Evolutionary conservation across 2,888 invertebrate species (phyloP).

Genomic region (Pyrochroa serraticornis): DNA sequence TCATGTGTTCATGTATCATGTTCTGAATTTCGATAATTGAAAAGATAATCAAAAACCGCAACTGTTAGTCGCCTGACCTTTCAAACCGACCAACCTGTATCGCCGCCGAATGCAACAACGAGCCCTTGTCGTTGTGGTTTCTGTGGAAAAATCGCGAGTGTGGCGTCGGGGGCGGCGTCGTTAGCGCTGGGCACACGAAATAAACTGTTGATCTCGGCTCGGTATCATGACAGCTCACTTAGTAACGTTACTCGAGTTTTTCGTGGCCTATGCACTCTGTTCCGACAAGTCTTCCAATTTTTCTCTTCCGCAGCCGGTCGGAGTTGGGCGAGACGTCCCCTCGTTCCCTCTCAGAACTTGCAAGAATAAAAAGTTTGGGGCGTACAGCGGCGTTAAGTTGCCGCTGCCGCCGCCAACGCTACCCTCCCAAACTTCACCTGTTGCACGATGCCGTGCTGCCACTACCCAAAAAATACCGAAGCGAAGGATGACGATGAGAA

Average conservation of each 20-base stretch:
- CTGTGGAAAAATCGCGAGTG: background rate
- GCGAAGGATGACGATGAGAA: conserved; percentile 44
- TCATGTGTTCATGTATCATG: no score
- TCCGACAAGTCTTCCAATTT: conserved; percentile 55
- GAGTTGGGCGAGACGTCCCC: conserved; percentile 24
- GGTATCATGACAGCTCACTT: conserved; percentile 51
- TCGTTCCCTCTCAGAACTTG: conserved; percentile 25
- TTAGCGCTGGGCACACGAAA: conserved; percentile 21
- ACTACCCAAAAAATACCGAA: conserved; percentile 41
- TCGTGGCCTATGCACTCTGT: conserved; percentile 53
- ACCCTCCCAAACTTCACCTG: conserved; percentile 43
- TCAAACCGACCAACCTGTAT: no score
- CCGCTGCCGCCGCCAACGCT: conserved; percentile 26
- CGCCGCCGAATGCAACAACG: no score
- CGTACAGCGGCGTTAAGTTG: conserved; percentile 25
- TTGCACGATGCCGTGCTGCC: conserved; percentile 34
- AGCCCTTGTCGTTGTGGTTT: no score
- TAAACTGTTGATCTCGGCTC: conserved; percentile 48
- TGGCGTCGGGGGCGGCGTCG: conserved; percentile 1
- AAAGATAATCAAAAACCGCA: no score
- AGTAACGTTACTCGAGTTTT: conserved; percentile 51
- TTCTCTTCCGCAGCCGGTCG: conserved; percentile 46
- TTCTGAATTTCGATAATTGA: no score
- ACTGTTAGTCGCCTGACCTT: no score
- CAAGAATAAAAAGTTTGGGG: conserved; percentile 43